Evolutionary conservation across 2,113 vertebrate species (phyloP).

Genomic region (Columba livia): DNA sequence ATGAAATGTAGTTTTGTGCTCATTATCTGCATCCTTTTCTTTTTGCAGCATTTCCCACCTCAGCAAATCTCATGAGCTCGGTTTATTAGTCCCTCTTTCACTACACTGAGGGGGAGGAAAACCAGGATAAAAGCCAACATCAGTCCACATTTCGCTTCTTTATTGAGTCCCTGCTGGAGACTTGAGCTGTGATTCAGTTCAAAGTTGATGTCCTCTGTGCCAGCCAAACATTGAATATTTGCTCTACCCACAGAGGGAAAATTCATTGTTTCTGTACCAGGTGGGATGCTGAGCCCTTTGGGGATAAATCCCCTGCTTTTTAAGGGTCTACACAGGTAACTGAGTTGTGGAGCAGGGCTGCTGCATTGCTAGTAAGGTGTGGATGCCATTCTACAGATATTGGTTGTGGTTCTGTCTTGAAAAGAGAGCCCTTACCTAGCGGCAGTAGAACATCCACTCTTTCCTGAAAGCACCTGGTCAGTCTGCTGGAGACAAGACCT

Average conservation of each 20-base stretch:
- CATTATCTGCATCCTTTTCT: neutral
- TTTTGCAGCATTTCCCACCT: neutral
- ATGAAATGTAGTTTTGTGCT: neutral
- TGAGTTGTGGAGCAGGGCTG: neutral
- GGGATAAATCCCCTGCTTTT: neutral
- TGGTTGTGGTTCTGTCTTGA: neutral
- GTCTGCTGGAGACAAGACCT: neutral
- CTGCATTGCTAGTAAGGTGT: accelerated
- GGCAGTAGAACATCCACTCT: neutral
- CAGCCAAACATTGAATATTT: neutral
- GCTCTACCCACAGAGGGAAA: neutral
- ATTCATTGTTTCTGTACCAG: neutral
- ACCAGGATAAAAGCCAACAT: neutral
- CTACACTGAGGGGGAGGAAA: neutral
- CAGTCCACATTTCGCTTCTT: neutral
- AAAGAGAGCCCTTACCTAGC: neutral
- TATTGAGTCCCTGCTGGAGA: neutral
- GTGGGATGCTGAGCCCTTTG: accelerated
- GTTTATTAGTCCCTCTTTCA: neutral
- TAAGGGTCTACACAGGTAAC: neutral
- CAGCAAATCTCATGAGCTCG: neutral
- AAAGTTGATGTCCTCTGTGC: neutral
- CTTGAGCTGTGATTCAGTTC: neutral
- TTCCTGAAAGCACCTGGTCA: neutral
- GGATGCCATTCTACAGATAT: neutral